Base-by-base conservation (phyloP, 2,797 vertebrate species). In the Strix occidentalis region DNA sequence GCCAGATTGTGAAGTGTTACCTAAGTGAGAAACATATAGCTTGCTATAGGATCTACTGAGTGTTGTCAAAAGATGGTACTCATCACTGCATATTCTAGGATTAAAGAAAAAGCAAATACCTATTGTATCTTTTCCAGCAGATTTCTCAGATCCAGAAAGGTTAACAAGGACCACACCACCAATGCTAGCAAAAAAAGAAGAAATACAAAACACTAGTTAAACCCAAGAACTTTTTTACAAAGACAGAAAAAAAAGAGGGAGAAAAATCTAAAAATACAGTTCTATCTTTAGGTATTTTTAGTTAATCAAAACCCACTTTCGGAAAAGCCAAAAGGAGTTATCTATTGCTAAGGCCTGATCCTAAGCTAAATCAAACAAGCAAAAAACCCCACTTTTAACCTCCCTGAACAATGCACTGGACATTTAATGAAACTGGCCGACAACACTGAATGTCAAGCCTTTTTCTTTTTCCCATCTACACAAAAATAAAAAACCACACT, bases 101-200 rank as follows among this genome's bases (percentile, higher is more conserved):
- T 72, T 89, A 84, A 76, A 66, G 63, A 41, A 1, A 9, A 68
- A 76, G n/a, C 68, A 90, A 95, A 97, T 98, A 99, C 99, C 99
- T 97, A 98, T 97, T 60, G 98, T 98, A 87, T 99, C 98, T 97
- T 99, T 99, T 92, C 98, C 99, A 91, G 98, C 95, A 41, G 99
- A 98, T 80, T 97, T 98, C 89, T 99, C 99, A 98, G 99, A 98
- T 94, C 98, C 99, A 81, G 99, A 99, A 92, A 99, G 96, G 94
- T 99, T 99, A 92, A 99, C 99, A 16, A 99, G 98, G 51, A 98
- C 98, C 65, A 99, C 98, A 13, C 99, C 99, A 91, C 99, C 99
- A 97, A 99, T 99, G 96, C 99, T 99, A 82, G 82, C 89, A 87
- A 95, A 93, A 95, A 97, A 61, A 97, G 93, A 70, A 93, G 79